Base-by-base conservation (phyloP, 2,888 invertebrate species). In the Pristionchus entomophagus region DNA sequence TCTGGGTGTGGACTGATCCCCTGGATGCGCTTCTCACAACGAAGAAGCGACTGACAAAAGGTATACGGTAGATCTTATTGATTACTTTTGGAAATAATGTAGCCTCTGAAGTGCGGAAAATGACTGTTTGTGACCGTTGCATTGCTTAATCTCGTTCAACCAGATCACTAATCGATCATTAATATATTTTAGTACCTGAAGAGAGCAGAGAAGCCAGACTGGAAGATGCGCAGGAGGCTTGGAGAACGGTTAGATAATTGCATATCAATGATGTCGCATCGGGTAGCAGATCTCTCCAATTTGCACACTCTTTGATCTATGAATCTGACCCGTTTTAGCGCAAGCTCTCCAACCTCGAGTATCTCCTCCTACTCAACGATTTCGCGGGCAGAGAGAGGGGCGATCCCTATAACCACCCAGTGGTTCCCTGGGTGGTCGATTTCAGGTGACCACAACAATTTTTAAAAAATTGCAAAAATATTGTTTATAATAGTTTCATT, bases 361-460 rank as follows among this genome's bases (percentile, higher is more conserved):
- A 99, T 94, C 95, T 99, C 85, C 96, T 97, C 89, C 96, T 96
- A 86, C 94, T 99, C 78, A 99, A 99, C 94, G 91, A 94, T 83
- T 89, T 94, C 84, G 94, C 94, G 22, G 90, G 97, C 0, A 95
- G 97, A 88, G 95, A 96, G 90, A 95, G 96, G 56, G 96, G 96
- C 84, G 97, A 97, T 94, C 97, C 97, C 0, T 96, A 96, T 92
- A 96, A 97, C 92, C 97, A 99, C 94, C 97, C 97, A 90, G 96
- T 99, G 88, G 96, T 99, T 94, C 99, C 99, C 0, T 99, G 99
- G 99, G 97, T 99, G 0, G 97, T 96, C 45, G 97, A 99, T 94
- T 98, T 99, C 93, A 95, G 96, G 22, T 96, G 96, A 59, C 59
- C 8, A 5, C 59, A 22, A 5, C 22, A 59, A 26, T 59, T 59